Evolutionary conservation across 2,888 invertebrate species (phyloP).

Genomic region (Sphaerophoria taeniata): DNA sequence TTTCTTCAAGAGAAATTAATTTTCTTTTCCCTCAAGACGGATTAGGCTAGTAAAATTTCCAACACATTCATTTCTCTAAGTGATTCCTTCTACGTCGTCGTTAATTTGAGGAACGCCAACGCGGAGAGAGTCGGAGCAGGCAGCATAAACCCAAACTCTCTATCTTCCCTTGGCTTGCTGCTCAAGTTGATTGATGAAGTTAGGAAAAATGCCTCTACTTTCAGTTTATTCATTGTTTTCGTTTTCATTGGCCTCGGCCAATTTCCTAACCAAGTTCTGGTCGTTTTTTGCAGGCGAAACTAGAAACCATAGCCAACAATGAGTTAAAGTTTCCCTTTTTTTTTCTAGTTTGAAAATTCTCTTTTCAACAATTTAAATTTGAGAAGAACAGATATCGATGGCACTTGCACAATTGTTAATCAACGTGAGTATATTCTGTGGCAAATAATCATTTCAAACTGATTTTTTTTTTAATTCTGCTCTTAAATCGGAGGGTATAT

Average conservation of each 20-base stretch:
- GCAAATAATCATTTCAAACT: no score
- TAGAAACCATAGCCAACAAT: slow-evolving; percentile 49
- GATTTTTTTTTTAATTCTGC: no score
- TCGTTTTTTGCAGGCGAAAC: slow-evolving; percentile 15
- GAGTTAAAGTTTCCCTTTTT: slow-evolving; percentile 30
- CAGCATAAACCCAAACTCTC: slow-evolving; percentile 26
- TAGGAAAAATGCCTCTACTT: slow-evolving; percentile 62
- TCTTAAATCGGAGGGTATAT: no score
- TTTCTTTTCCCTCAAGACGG: slow-evolving; percentile 66
- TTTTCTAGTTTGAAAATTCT: slow-evolving; percentile 7
- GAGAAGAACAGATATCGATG: neutral
- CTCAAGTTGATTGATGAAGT: slow-evolving; percentile 67
- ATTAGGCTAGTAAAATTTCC: slow-evolving; percentile 73
- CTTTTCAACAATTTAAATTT: neutral
- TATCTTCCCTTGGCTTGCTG: slow-evolving; percentile 33
- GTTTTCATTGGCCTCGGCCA: slow-evolving; percentile 53
- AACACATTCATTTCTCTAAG: slow-evolving; percentile 74
- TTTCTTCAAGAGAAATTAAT: slow-evolving; percentile 32
- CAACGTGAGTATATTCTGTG: no score
- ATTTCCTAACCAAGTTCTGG: slow-evolving; percentile 43
- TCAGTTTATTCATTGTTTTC: slow-evolving; percentile 65
- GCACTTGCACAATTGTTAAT: no score
- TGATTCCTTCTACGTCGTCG: slow-evolving; percentile 65
- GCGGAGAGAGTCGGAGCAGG: slow-evolving; percentile 1
- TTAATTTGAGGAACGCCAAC: slow-evolving; percentile 64